A percentile compares a stretch with the other conserved stretches of the same genome.
These are phyloP conservation scores for Oxyscelio sp. DNA, from an alignment of 2,888 invertebrate species.

Conservation along the genomic window DNA sequence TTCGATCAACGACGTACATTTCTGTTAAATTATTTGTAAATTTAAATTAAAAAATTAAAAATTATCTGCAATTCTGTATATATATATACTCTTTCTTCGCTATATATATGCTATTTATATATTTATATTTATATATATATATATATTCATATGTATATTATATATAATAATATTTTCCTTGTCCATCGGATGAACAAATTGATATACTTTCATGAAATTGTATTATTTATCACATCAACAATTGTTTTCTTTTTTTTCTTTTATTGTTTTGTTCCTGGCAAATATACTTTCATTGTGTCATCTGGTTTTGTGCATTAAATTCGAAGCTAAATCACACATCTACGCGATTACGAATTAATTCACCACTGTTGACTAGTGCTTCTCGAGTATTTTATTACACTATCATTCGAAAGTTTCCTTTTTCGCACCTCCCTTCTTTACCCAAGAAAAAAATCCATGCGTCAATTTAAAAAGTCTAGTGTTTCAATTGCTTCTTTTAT, in stretches of 20 bases:
- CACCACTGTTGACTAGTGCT: constrained; percentile 65
- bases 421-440: too few species aligned
- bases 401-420: constrained; percentile 15
- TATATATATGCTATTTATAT: constrained; percentile 63
- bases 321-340: constrained; percentile 60
- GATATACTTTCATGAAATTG: constrained; percentile 72
- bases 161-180: constrained; percentile 59
- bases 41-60: constrained; percentile 66
- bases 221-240: constrained; percentile 73
- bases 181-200: constrained; percentile 60
- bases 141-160: constrained; percentile 65
- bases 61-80: constrained; percentile 43
- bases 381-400: constrained; percentile 54
- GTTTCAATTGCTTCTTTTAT: too few species aligned
- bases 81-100: constrained; percentile 54
- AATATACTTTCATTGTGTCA: constrained; percentile 73
- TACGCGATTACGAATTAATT: constrained; percentile 62
- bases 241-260: constrained; percentile 61
- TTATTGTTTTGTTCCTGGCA: constrained; percentile 68
- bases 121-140: constrained; percentile 50
- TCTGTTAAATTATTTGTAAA: constrained; percentile 46
- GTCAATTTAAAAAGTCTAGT: too few species aligned
- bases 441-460: too few species aligned
- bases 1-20: constrained; percentile 40
- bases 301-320: constrained; percentile 63